phyloP scores from a whole-genome alignment of 2,888 invertebrate species.

The Margaritifera margaritifera region DNA sequence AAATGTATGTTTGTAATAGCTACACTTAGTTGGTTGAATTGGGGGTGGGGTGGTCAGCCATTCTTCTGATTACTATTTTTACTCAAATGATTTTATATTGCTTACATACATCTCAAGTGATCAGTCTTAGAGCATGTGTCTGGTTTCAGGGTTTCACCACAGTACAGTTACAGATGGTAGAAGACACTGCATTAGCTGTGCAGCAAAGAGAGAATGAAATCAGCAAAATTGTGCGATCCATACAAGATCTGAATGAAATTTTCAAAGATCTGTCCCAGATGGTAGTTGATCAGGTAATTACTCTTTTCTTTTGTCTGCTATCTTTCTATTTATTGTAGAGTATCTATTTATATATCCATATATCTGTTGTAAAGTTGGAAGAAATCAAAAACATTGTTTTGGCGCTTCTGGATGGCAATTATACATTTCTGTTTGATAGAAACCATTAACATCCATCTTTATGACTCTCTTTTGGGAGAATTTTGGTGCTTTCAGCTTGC shows the following conservation, averaged over 20 bases:
- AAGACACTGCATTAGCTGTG: constrained; percentile 73
- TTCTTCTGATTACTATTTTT: too few relatives aligned
- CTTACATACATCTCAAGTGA: background rate
- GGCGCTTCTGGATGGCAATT: too few relatives aligned
- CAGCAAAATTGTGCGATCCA: constrained; percentile 91
- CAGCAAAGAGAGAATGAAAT: constrained; percentile 81
- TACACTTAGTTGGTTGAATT: too few relatives aligned
- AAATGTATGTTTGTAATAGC: too few relatives aligned
- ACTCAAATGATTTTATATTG: background rate
- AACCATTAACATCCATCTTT: too few relatives aligned
- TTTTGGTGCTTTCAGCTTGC: too few relatives aligned
- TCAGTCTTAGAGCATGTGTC: background rate
- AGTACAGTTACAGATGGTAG: constrained; percentile 87
- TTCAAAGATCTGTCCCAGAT: constrained; percentile 84
- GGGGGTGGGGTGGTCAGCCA: too few relatives aligned
- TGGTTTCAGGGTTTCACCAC: constrained; percentile 72
- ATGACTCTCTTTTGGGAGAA: too few relatives aligned
- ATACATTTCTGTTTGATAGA: too few relatives aligned
- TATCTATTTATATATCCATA: background rate
- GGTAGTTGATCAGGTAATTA: constrained; percentile 78
- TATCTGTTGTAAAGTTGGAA: background rate
- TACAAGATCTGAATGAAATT: constrained; percentile 89
- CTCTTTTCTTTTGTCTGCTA: background rate
- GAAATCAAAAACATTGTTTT: background rate
- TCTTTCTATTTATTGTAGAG: background rate